Percentiles rank a stretch among this genome's conserved stretches.
phyloP scores from a whole-genome alignment of 2,888 invertebrate species.

The Nomada hirtipes region DNA sequence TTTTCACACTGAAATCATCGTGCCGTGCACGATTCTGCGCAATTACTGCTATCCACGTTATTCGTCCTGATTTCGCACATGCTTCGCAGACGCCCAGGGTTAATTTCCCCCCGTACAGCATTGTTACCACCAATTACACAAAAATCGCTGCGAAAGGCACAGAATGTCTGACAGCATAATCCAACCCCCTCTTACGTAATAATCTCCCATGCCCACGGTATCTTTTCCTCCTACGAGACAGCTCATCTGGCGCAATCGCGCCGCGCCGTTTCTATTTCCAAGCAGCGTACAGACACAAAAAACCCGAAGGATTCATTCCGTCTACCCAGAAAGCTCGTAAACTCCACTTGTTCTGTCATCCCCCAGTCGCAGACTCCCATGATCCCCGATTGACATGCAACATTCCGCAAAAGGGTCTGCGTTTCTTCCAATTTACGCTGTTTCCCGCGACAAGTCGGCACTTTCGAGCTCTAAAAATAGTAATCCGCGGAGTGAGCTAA shows the following conservation, averaged over 20 bases:
- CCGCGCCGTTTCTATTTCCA: conserved; percentile 25
- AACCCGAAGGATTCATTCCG: conserved; percentile 32
- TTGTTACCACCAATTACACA: neutral
- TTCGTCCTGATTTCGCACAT: neutral
- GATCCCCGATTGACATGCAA: conserved; percentile 48
- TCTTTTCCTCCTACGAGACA: neutral
- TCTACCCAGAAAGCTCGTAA: conserved; percentile 40
- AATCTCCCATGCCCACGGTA: neutral
- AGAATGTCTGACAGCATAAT: neutral
- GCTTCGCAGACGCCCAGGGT: neutral
- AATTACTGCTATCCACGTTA: neutral
- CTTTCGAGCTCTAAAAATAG: conserved; percentile 69
- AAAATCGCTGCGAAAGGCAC: conserved; percentile 4
- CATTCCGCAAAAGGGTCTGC: conserved; percentile 43
- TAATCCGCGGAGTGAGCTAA: conserved; percentile 66
- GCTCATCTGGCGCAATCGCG: neutral
- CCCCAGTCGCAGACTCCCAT: conserved; percentile 8
- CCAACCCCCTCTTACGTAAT: conserved; percentile 24
- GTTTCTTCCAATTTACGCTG: conserved; percentile 38
- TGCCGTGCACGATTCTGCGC: neutral
- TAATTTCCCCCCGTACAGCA: neutral
- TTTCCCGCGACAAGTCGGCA: conserved; percentile 34
- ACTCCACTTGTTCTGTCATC: conserved; percentile 41
- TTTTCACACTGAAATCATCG: neutral
- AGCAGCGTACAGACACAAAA: neutral